These are phyloP conservation scores for Sylvietta virens DNA, from an alignment of 2,113 vertebrate species.

Conservation along the genomic window DNA sequence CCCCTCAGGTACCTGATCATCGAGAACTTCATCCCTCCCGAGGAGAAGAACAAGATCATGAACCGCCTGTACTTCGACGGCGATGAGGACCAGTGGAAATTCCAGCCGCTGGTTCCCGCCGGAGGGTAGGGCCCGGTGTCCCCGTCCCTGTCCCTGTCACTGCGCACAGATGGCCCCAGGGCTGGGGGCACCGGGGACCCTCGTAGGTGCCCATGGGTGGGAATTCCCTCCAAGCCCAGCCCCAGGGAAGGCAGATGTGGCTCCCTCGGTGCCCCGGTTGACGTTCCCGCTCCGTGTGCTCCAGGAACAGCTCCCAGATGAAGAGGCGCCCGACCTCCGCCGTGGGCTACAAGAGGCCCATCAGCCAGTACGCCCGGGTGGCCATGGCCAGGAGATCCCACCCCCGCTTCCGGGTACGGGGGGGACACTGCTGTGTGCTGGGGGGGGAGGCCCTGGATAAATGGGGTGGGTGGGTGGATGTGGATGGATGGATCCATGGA, in stretches of 20 bases:
- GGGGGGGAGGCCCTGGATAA: accelerated
- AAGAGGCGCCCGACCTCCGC: slow-evolving; percentile 87
- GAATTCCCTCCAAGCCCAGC: neutral
- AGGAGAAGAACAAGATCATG: slow-evolving; percentile 97
- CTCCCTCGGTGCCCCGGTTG: accelerated
- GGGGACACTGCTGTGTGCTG: accelerated
- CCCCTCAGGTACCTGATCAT: slow-evolving; percentile 88
- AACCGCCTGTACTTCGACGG: slow-evolving; percentile 89
- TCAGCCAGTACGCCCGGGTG: slow-evolving; percentile 91
- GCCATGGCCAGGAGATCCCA: slow-evolving; percentile 89
- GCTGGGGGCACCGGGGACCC: accelerated
- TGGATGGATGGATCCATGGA: too few relatives aligned
- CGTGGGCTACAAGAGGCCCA: slow-evolving; percentile 92
- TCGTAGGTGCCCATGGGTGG: neutral
- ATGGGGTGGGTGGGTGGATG: too few relatives aligned
- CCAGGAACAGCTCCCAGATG: slow-evolving; percentile 74
- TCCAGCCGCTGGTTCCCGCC: slow-evolving; percentile 81
- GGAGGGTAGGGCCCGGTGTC: slow-evolving; percentile 63
- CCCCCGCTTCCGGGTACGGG: slow-evolving; percentile 85
- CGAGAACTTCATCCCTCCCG: slow-evolving; percentile 95
- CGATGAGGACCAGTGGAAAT: slow-evolving; percentile 94
- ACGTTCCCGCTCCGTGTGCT: neutral
- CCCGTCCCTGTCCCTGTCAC: neutral
- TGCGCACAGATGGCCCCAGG: accelerated
- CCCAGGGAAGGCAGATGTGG: accelerated